These are phyloP conservation scores for Orthonychiurus folsomi DNA, from an alignment of 2,888 invertebrate species.

Conservation along the genomic window DNA sequence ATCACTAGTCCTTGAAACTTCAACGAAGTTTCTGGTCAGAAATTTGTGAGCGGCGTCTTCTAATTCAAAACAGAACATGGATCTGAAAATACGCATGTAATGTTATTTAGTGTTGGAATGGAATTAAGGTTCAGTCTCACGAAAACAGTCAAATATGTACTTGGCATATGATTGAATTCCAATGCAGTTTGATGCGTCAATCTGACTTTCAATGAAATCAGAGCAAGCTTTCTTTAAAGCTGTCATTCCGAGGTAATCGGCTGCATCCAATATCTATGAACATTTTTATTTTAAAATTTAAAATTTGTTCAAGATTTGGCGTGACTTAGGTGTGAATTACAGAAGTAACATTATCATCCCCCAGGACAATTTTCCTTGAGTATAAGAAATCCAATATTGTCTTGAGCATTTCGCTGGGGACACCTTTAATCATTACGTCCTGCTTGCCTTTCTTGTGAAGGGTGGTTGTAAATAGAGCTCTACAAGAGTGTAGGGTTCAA, in stretches of 20 bases:
- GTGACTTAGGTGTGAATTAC: too few relatives aligned
- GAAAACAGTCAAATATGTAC: constrained; percentile 45
- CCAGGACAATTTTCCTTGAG: constrained; percentile 64
- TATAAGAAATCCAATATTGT: constrained; percentile 77
- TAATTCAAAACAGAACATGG: constrained; percentile 61
- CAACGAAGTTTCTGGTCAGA: constrained; percentile 64
- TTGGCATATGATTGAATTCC: constrained; percentile 75
- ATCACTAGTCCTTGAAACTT: constrained; percentile 60
- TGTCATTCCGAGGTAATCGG: constrained; percentile 78
- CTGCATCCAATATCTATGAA: constrained; percentile 59
- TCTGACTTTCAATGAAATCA: constrained; percentile 58
- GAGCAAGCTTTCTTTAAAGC: constrained; percentile 75
- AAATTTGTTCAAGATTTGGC: too few relatives aligned
- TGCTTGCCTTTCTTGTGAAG: constrained; percentile 59
- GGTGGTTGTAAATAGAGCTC: constrained; percentile 73
- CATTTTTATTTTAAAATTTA: constrained; percentile 26
- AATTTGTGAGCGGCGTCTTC: constrained; percentile 60
- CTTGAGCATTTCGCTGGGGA: constrained; percentile 66
- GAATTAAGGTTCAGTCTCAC: too few relatives aligned
- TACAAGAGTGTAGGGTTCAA: constrained; percentile 41
- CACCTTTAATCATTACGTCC: constrained; percentile 65
- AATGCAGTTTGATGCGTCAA: constrained; percentile 70
- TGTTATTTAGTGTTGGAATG: too few relatives aligned
- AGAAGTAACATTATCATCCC: constrained; percentile 59
- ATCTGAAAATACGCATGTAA: too few relatives aligned